These are phyloP conservation scores for Polydesmus complanatus DNA, from an alignment of 2,888 invertebrate genomes.

Conservation along the genomic window DNA sequence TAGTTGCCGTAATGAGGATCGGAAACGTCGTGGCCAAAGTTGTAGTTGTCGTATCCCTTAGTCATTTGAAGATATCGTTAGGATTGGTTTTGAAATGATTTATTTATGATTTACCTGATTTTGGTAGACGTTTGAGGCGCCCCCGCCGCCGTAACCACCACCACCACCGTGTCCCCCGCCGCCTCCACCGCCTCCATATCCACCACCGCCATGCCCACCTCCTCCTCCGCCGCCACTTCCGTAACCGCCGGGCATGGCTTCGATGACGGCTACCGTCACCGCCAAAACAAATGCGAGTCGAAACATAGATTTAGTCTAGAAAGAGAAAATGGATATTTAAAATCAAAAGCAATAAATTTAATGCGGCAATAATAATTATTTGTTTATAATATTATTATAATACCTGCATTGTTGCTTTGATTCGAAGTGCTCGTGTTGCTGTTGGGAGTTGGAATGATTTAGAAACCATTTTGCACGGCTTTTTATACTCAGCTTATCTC, in stretches of 20 bases:
- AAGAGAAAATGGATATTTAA: background rate
- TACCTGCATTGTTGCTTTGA: background rate
- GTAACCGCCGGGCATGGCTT: background rate
- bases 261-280: background rate
- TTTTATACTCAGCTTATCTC: background rate
- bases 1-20: conserved; percentile 1
- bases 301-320: background rate
- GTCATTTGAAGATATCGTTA: background rate
- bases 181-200: background rate
- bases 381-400: too few species aligned
- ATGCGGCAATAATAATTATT: too few species aligned
- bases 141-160: background rate
- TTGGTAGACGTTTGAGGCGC: background rate
- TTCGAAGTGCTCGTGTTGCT: background rate
- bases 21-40: conserved; percentile 3
- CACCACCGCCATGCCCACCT: background rate
- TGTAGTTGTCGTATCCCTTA: conserved; percentile 3
- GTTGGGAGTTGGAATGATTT: background rate
- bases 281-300: background rate
- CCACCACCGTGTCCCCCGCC: background rate
- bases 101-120: background rate
- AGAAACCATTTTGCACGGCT: background rate
- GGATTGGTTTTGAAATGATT: background rate
- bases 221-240: background rate
- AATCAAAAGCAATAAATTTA: too few species aligned